Evolutionary conservation across 2,113 vertebrate species (phyloP), one percentile per base, ranked within the genome.

Genomic region (Nanorana parkeri): DNA sequence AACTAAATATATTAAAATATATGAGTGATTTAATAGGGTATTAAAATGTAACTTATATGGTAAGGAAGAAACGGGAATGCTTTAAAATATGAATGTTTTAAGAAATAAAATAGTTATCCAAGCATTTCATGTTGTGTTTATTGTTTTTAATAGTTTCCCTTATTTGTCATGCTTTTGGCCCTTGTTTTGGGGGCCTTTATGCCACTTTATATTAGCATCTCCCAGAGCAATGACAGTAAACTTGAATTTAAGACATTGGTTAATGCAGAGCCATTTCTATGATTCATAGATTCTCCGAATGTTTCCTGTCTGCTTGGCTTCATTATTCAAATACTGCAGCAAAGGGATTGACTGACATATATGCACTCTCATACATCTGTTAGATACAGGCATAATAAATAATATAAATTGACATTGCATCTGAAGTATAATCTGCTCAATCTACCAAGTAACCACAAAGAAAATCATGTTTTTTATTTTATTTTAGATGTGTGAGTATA

Each of bases 211-310:
- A 68, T 83, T 83, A 41, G 52, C 20, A 17, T 41, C 10, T 4
- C 26, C 26, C 4, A 32, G 69, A 29, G 52, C 52, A 26, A n/a
- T 32, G n/a, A 58, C 19, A 56, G 26, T 72, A 72, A 72, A 73
- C 52, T 21, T 58, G 51, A 56, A 73, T 32, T 32, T 73, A 10
- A 73, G 69, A 58, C 69, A 74, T 73, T 73, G 52, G 56, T 74
- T 60, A 74, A 60, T 60, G 60, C 58, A 60, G 28, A 74, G 28
- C 5, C 20, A 36, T 73, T 16, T 72, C 69, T 56, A 19, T 74
- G 71, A 74, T 74, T 74, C 54, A 36, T 36, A 29, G 71, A 74
- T 60, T 74, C 71, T 55, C 71, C 36, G 55, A 74, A 60, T 74
- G 29, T 19, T 60, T 74, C 24, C 55, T 74, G n/a, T 56, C 55